Percentiles rank a stretch among this genome's conserved stretches.
Conservation (phyloP, 1,140 invertebrate genomes). For the Portunus trituberculatus region DNA sequence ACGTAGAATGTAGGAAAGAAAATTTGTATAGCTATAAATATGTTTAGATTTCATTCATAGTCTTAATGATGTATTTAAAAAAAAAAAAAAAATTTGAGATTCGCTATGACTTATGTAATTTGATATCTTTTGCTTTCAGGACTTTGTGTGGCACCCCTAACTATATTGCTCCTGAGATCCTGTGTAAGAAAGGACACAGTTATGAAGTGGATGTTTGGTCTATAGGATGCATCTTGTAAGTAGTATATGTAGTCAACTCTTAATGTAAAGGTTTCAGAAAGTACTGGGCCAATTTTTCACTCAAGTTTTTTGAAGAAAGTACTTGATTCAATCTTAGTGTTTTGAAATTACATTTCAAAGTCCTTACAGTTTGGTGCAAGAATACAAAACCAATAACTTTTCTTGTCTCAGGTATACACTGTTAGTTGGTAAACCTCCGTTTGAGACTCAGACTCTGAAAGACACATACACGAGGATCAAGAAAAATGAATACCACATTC, state of each 20-base stretch:
- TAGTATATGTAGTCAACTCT: neutral
- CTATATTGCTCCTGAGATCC: conserved; percentile 86
- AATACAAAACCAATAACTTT: neutral
- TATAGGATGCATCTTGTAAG: conserved; percentile 84
- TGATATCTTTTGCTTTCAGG: conserved; percentile 78
- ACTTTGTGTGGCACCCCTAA: conserved; percentile 87
- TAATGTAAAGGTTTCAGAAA: neutral
- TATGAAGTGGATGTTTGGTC: conserved; percentile 86
- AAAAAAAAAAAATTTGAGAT: too few relatives aligned
- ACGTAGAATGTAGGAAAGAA: too few relatives aligned
- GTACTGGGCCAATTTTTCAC: too few relatives aligned
- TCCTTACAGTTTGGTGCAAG: too few relatives aligned
- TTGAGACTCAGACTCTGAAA: conserved; percentile 85
- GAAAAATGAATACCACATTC: conserved; percentile 85
- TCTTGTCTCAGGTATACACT: conserved; percentile 84
- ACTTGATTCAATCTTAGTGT: too few relatives aligned
- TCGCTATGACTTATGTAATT: too few relatives aligned
- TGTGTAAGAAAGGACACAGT: conserved; percentile 85
- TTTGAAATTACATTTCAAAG: too few relatives aligned
- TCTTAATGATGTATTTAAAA: too few relatives aligned
- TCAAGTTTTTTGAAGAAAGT: too few relatives aligned
- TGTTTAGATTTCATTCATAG: too few relatives aligned
- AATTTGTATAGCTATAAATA: too few relatives aligned
- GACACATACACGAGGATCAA: conserved; percentile 85
- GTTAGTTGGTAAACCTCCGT: conserved; percentile 86